Evolutionary conservation across 2,797 vertebrate genomes (phyloP).

Genomic region (Microctenopoma steveboyesi): DNA sequence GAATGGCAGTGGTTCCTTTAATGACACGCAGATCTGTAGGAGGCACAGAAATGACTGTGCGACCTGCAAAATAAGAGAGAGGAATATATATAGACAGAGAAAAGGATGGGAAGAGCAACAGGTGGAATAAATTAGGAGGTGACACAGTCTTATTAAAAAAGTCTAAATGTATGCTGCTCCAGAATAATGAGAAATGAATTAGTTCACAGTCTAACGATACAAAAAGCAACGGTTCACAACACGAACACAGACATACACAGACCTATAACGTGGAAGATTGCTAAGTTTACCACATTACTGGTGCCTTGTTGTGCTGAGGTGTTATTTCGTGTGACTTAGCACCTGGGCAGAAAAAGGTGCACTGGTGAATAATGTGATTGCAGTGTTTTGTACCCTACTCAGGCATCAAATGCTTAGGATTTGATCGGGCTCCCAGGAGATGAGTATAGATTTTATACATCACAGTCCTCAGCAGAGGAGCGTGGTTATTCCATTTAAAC

Average conservation of each 20-base stretch:
- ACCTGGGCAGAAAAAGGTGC: not conserved
- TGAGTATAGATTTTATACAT: constrained; percentile 3
- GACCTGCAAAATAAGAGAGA: constrained; percentile 75
- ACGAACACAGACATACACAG: not conserved
- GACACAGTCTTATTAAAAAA: constrained; percentile 1
- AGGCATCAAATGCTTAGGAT: not conserved
- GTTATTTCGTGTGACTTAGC: constrained; percentile 11
- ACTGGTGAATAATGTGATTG: constrained; percentile 13
- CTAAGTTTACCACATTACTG: constrained; percentile 15
- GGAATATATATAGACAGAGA: not conserved
- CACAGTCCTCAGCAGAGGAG: not conserved
- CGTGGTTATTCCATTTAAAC: constrained; percentile 19
- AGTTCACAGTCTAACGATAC: constrained; percentile 15
- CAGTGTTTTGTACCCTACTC: constrained; percentile 10
- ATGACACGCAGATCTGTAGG: constrained; percentile 92
- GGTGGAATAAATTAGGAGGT: not conserved
- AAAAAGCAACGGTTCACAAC: not conserved
- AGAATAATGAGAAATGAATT: constrained; percentile 27
- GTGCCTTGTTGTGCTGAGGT: constrained; percentile 18
- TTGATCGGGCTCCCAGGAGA: constrained; percentile 5
- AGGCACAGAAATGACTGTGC: constrained; percentile 87
- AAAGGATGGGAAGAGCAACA: not conserved
- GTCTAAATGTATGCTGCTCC: constrained; percentile 11
- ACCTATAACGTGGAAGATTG: not conserved
- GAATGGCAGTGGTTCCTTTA: constrained; percentile 92